A percentile compares a stretch with the other conserved stretches of the same genome.
Conservation (phyloP, 2,888 invertebrate species). For the Dyspetes luteomarginatus region DNA sequence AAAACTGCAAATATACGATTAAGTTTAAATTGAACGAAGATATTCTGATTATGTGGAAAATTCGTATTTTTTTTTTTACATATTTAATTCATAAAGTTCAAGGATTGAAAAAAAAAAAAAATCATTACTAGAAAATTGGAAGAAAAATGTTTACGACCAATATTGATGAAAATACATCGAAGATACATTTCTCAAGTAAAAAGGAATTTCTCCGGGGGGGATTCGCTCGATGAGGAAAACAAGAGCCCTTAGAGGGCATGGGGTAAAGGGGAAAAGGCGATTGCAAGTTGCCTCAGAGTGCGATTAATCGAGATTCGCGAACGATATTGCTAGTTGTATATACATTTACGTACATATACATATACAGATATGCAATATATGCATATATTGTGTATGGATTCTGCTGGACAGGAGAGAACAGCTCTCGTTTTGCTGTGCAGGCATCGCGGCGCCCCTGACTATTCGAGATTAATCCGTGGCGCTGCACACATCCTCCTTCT, state of each 20-base stretch:
- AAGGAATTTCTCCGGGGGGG: slow-evolving; percentile 39
- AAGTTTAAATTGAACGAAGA: neutral
- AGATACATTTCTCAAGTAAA: slow-evolving; percentile 44
- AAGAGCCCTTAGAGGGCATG: neutral
- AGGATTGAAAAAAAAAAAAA: neutral
- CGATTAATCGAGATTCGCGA: slow-evolving; percentile 49
- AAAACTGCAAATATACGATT: no score
- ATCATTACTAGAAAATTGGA: neutral
- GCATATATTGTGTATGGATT: neutral
- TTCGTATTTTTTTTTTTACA: neutral
- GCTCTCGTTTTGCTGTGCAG: slow-evolving; percentile 19
- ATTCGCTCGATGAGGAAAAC: slow-evolving; percentile 33
- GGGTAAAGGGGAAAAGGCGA: slow-evolving; percentile 3
- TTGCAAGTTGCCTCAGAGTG: slow-evolving; percentile 41
- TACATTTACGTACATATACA: neutral
- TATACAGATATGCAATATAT: neutral
- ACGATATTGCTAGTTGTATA: slow-evolving; percentile 36
- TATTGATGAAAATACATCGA: slow-evolving; percentile 5
- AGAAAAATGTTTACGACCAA: neutral
- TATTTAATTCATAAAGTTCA: neutral
- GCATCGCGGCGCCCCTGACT: slow-evolving; percentile 37
- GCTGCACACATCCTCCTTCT: slow-evolving; percentile 4
- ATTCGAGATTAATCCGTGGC: slow-evolving; percentile 32
- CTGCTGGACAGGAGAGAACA: slow-evolving; percentile 12
- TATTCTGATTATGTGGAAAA: neutral